Evolutionary conservation across 2,113 vertebrate species (phyloP).

Genomic region (Speoplatyrhinus poulsoni): DNA sequence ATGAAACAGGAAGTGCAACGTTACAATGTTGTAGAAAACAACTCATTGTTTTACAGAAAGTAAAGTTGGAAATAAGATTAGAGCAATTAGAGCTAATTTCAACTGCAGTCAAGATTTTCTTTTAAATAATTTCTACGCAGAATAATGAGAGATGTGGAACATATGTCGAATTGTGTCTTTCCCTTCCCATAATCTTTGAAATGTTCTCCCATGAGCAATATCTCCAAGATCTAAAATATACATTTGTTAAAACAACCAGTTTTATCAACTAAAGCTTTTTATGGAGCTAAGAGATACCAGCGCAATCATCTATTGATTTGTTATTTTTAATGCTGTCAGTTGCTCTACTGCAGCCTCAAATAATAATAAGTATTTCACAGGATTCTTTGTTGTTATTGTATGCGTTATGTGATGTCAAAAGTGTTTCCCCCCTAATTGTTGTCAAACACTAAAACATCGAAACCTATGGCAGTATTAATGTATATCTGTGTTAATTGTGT

Average conservation of each 20-base stretch:
- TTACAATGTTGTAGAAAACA: too few species aligned
- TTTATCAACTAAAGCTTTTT: too few species aligned
- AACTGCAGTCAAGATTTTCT: constrained; percentile 9
- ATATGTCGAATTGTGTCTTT: background rate
- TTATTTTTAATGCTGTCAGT: constrained; percentile 21
- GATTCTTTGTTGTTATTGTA: constrained; percentile 63
- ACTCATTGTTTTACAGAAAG: background rate
- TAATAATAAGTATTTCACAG: constrained; percentile 52
- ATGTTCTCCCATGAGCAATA: background rate
- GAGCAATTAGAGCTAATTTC: constrained; percentile 6
- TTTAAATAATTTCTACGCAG: constrained; percentile 8
- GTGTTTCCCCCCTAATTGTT: constrained; percentile 12
- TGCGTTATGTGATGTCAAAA: constrained; percentile 16
- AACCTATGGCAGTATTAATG: background rate
- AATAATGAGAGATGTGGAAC: background rate
- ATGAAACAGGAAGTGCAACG: background rate
- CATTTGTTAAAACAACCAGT: constrained; percentile 21
- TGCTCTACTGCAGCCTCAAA: constrained; percentile 16
- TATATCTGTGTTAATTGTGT: background rate
- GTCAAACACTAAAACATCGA: constrained; percentile 1
- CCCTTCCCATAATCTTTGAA: constrained; percentile 1
- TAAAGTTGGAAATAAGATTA: background rate
- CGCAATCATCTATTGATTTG: constrained; percentile 8
- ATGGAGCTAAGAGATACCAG: constrained; percentile 34
- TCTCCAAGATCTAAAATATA: too few species aligned